phyloP scores from a whole-genome alignment of 2,113 vertebrate species.

The Etheostoma spectabile region DNA sequence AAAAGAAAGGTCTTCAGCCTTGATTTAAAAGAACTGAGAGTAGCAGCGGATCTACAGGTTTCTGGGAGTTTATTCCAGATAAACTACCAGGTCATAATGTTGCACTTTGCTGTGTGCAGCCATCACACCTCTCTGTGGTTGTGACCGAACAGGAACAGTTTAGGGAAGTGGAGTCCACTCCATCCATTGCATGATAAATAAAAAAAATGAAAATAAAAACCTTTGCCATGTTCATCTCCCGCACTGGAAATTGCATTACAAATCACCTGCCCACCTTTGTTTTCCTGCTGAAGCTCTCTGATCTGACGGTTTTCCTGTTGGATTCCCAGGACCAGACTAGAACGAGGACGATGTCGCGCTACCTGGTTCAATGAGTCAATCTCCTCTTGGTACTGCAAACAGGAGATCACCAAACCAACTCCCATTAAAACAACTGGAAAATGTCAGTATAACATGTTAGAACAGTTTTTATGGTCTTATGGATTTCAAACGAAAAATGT shows the following conservation, averaged over 20 bases:
- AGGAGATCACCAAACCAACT: not conserved
- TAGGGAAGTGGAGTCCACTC: too few species aligned
- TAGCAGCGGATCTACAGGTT: too few species aligned
- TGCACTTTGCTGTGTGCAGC: not conserved
- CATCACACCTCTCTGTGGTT: not conserved
- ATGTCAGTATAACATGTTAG: not conserved
- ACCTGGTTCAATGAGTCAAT: conserved; percentile 95
- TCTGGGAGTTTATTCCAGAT: too few species aligned
- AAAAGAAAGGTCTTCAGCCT: too few species aligned
- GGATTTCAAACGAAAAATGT: not conserved
- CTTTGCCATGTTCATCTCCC: not conserved
- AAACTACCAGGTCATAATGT: too few species aligned
- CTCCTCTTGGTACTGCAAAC: conserved; percentile 93
- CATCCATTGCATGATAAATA: too few species aligned
- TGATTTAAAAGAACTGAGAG: too few species aligned
- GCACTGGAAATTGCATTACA: not conserved
- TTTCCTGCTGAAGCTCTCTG: conserved; percentile 95
- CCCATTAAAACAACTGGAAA: not conserved
- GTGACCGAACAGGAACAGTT: too few species aligned
- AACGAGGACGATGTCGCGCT: conserved; percentile 95
- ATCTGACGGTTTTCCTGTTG: conserved; percentile 99
- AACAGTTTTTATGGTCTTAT: too few species aligned
- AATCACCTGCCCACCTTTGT: conserved; percentile 87
- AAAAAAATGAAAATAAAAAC: too few species aligned
- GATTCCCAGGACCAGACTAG: conserved; percentile 95